Evolutionary conservation across 2,888 invertebrate species (phyloP), one percentile per base, ranked within the genome.

Genomic region (Invenusta paracnida): DNA sequence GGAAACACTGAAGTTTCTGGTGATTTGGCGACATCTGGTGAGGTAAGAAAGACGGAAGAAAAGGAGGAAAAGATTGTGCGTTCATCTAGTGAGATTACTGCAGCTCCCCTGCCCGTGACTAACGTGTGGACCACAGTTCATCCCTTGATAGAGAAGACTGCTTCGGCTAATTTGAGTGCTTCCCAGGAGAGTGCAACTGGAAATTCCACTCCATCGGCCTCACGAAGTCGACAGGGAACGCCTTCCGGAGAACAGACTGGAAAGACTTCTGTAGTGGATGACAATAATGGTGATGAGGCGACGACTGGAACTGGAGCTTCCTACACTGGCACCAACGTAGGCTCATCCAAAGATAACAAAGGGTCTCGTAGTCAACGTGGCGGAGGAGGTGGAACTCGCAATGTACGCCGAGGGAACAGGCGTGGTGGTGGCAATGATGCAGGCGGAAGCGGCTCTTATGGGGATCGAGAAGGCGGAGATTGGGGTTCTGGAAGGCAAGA

Each of bases 121-220:
- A 73, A 73, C 27, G 73, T 73, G 2, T 73, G 73, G 73, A 73
- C 73, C 27, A 73, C 73, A 2, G 73, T 73, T 73, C 73, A 73
- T 73, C 73, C 73, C 2, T 23, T 73, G 27, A 73, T 73, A 5
- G 73, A 73, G 27, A 73, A 73, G 11, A 23, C 73, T 73, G 27
- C 17, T 23, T 5, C 73, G 2, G 25, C 73, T 13, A 73, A 2
- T 5, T 2, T 5, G 17, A 48, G 48, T 48, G 73, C 73, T 23
- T 23, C 25, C 27, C 73, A 73, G 25, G 73, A 23, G 23, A 23
- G 25, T n/a, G 73, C 23, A 2, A 73, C 73, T 23, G 73, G 73
- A 13, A 5, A 23, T 73, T 73, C 73, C 27, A 73, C 73, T 25
- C 73, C 73, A n/a, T 73, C 73, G 23, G 73, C 25, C 23, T 48